Conservation (phyloP, 2,113 vertebrate species). For the Pollachius pollachius region DNA sequence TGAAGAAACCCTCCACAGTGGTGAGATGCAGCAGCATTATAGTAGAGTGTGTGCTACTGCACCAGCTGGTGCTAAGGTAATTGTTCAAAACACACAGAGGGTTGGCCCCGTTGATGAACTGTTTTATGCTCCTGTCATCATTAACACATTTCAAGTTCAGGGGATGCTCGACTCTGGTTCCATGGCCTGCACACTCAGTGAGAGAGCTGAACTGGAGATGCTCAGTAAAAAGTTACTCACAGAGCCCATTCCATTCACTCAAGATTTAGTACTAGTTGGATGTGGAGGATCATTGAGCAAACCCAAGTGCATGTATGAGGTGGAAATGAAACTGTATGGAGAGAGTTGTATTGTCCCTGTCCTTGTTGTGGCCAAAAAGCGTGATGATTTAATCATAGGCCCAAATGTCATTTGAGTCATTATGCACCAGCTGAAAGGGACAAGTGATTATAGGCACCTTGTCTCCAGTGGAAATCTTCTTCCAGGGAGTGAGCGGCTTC, state of each 20-base stretch:
- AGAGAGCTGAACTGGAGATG: background rate
- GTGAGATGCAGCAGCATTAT: background rate
- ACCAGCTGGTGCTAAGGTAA: conserved; percentile 1
- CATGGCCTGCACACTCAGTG: conserved; percentile 26
- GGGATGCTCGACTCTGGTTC: too few species aligned
- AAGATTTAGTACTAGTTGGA: conserved; percentile 7
- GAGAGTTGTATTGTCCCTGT: conserved; percentile 13
- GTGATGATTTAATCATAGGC: conserved; percentile 16
- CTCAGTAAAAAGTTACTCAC: background rate
- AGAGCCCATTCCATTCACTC: background rate
- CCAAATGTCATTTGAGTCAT: conserved; percentile 14
- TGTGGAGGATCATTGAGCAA: conserved; percentile 15
- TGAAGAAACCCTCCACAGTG: conserved; percentile 6
- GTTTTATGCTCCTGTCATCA: conserved; percentile 26
- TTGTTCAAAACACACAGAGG: conserved; percentile 14
- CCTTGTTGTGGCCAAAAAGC: conserved; percentile 13
- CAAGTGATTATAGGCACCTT: background rate
- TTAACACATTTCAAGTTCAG: background rate
- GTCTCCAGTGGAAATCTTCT: background rate
- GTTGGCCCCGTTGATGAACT: background rate
- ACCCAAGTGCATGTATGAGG: conserved; percentile 1
- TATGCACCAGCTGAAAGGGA: background rate
- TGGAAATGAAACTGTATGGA: conserved; percentile 24
- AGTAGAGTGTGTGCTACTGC: conserved; percentile 7
- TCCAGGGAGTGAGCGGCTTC: background rate